Evolutionary conservation across 2,888 invertebrate species (phyloP).

Genomic region (Subacronicta megacephala): DNA sequence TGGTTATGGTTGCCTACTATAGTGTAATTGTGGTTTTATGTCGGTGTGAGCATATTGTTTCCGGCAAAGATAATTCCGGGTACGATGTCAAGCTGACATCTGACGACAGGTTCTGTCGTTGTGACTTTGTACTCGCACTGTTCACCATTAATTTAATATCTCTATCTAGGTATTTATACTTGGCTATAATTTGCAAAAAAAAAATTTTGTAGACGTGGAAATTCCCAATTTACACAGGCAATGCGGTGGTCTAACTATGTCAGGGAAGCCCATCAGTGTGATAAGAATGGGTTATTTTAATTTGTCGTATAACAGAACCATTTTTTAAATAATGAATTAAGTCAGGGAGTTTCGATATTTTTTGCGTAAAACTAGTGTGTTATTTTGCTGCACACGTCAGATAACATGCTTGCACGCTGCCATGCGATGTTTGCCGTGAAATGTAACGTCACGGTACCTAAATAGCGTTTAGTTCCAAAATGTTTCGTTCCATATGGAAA

Average conservation of each 20-base stretch:
- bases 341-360: slow-evolving; percentile 9
- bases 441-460: slow-evolving; percentile 26
- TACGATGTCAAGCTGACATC: background rate
- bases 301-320: too few relatives aligned
- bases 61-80: background rate
- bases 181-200: too few relatives aligned
- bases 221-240: too few relatives aligned
- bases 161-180: too few relatives aligned
- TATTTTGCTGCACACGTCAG: slow-evolving; percentile 34
- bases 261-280: too few relatives aligned
- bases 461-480: slow-evolving; percentile 24
- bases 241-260: too few relatives aligned
- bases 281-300: too few relatives aligned
- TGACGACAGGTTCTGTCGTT: too few relatives aligned
- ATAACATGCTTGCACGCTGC: slow-evolving; percentile 23
- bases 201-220: too few relatives aligned
- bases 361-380: slow-evolving; percentile 10
- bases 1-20: slow-evolving; percentile 34
- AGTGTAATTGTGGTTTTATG: background rate
- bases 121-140: too few relatives aligned
- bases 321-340: background rate
- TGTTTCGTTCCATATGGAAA: slow-evolving; percentile 3
- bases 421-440: slow-evolving; percentile 32
- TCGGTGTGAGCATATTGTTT: background rate
- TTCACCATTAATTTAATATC: too few relatives aligned